phyloP scores from a whole-genome alignment of 2,888 invertebrate species.

The Flexamia atlantica region DNA sequence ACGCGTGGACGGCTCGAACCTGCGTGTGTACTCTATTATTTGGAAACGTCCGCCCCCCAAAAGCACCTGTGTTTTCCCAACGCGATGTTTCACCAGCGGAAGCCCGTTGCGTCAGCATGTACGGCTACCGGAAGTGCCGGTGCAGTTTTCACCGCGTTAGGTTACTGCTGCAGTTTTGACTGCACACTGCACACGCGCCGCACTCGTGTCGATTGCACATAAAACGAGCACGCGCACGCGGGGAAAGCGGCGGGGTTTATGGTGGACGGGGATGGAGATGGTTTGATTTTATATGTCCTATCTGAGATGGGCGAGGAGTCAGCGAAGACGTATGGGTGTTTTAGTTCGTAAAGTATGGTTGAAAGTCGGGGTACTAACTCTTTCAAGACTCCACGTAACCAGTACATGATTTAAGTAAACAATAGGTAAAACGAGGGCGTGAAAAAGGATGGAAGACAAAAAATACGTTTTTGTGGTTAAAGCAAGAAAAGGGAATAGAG shows the following conservation, averaged over 20 bases:
- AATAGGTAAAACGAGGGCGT: too few species aligned
- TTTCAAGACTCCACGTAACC: too few species aligned
- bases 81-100: background rate
- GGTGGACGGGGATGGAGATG: too few species aligned
- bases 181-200: background rate
- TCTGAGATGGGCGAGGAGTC: background rate
- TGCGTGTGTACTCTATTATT: background rate
- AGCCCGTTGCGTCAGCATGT: background rate
- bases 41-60: background rate
- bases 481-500: too few species aligned
- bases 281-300: too few species aligned
- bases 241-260: background rate
- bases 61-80: background rate
- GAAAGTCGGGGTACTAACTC: too few species aligned
- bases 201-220: background rate
- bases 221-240: background rate
- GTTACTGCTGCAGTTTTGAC: background rate
- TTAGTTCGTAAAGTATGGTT: too few species aligned
- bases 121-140: conserved; percentile 10
- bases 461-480: too few species aligned
- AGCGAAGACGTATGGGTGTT: too few species aligned
- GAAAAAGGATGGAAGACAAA: too few species aligned
- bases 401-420: too few species aligned
- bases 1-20: background rate
- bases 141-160: conserved; percentile 3